phyloP scores from a whole-genome alignment of 2,113 vertebrate genomes.

The Tyrannus savana region DNA sequence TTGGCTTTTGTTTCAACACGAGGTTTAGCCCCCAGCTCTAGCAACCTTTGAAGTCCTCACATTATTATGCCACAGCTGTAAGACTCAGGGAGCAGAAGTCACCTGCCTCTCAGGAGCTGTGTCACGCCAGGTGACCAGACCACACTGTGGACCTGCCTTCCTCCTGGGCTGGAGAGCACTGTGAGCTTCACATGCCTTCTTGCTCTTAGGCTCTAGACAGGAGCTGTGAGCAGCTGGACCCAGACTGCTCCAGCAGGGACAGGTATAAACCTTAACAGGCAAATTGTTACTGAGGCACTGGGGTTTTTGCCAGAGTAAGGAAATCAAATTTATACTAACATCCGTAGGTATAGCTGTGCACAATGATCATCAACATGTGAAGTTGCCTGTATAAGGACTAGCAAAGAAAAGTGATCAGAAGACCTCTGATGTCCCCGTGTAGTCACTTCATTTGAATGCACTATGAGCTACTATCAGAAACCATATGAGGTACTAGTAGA shows the following conservation, averaged over 20 bases:
- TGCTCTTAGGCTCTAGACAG: not conserved
- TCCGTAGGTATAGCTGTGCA: rapidly evolving
- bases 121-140: rapidly evolving
- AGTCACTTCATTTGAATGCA: not conserved
- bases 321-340: not conserved
- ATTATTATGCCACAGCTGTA: not conserved
- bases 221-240: not conserved
- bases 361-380: not conserved
- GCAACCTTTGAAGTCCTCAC: not conserved
- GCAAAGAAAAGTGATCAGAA: not conserved
- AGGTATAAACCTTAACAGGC: not conserved
- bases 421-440: not conserved
- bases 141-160: not conserved
- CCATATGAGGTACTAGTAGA: not conserved
- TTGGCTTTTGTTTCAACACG: not conserved
- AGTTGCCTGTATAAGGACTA: not conserved
- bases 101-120: not conserved
- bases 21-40: not conserved
- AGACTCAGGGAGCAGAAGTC: not conserved
- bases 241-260: not conserved
- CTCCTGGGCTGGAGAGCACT: not conserved
- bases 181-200: rapidly evolving
- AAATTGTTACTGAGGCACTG: not conserved
- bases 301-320: not conserved
- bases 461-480: not conserved